Evolutionary conservation across 2,113 vertebrate species (phyloP).

Genomic region (Pollimyrus isidori): DNA sequence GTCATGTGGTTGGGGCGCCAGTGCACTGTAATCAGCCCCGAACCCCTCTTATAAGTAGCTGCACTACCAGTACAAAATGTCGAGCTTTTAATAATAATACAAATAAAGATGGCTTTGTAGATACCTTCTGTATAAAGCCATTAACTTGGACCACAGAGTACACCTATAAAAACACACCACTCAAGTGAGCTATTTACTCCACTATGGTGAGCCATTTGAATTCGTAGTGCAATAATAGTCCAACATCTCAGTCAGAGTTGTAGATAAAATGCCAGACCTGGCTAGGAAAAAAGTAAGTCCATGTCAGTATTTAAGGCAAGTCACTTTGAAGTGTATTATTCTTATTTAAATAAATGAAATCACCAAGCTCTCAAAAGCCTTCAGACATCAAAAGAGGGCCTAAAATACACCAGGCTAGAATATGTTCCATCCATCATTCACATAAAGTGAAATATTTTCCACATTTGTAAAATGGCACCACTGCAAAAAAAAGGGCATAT

Average conservation of each 20-base stretch:
- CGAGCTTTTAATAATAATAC: not conserved
- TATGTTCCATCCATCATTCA: not conserved
- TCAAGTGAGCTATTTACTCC: not conserved
- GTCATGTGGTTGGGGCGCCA: too few species aligned
- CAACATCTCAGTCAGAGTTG: not conserved
- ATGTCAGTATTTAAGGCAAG: conserved; percentile 7
- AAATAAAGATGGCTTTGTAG: not conserved
- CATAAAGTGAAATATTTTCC: not conserved
- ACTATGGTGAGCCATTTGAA: not conserved
- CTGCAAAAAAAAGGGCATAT: not conserved
- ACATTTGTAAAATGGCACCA: not conserved
- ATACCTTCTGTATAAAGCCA: not conserved
- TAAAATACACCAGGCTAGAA: not conserved
- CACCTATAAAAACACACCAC: not conserved
- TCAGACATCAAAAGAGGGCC: not conserved
- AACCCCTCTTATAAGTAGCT: not conserved
- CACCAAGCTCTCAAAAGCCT: not conserved
- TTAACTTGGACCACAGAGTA: not conserved
- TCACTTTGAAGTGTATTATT: conserved; percentile 10
- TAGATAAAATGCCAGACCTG: not conserved
- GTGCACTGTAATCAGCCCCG: too few species aligned
- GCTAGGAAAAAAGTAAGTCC: not conserved
- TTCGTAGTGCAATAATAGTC: not conserved
- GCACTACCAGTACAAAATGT: not conserved
- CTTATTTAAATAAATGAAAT: conserved; percentile 1